Evolutionary conservation across 1,140 invertebrate species (phyloP), one percentile per base, ranked within the genome.

Genomic region (Lordiphosa collinella): DNA sequence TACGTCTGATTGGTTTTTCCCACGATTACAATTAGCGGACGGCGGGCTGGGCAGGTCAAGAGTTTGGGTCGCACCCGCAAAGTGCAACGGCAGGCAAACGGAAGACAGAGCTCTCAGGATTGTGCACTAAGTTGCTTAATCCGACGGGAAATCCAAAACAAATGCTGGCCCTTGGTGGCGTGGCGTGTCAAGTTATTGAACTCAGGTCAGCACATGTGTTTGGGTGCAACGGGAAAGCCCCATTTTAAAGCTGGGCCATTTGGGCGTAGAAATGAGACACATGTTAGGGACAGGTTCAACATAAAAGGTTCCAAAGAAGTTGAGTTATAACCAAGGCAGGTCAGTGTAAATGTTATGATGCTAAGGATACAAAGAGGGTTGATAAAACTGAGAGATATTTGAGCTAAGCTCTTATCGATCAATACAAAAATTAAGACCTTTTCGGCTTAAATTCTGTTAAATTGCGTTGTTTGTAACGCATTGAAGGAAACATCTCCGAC

Each of bases 111-210:
- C 41, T n/a, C 14, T 22, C 29, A 41, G 69, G 63, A 72, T 78
- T 78, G 74, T 78, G 69, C 74, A 79, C 66, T 75, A 82, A 82
- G 76, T 82, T 82, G 63, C 78, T 68, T 84, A 84, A 84, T 84
- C 78, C 78, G 78, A 73, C 79, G 78, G 78, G 72, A 84, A 84
- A 84, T 84, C 78, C 78, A 84, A 84, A 84, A 84, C 78, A 84
- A 64, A 84, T 65, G 59, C 59, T 51, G 54, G 55, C 57, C 18
- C 18, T n/a, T 40, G 35, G 22, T 51, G 25, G 35, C 29, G 41
- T 54, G 22, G 52, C 49, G 34, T 38, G 49, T 14, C 40, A 37
- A 66, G 64, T 67, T 69, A 49, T 68, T 66, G 66, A 69, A 69
- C 62, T 69, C 48, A 64, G 14, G 11, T 44, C 41, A 44, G 41